Percentiles rank a stretch among this genome's conserved stretches.
Evolutionary conservation across 2,888 invertebrate genomes (phyloP).

Genomic region (Hemithea aestivaria): DNA sequence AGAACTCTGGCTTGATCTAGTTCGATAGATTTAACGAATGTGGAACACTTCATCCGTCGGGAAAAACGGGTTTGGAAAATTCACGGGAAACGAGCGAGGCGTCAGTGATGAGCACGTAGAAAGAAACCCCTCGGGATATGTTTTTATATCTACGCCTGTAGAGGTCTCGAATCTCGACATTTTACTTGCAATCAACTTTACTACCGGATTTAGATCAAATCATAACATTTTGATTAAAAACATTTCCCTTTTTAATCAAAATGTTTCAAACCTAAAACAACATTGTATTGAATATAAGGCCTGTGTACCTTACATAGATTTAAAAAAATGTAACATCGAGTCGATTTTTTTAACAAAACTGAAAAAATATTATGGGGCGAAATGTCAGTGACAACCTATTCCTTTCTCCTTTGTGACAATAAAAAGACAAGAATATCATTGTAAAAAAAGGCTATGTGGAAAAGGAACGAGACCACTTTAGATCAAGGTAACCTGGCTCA

Average conservation of each 20-base stretch:
- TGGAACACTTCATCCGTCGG: neutral
- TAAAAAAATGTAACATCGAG: too few relatives aligned
- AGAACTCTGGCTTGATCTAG: neutral
- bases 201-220: constrained; percentile 1
- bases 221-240: neutral
- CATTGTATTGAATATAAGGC: too few relatives aligned
- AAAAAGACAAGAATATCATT: too few relatives aligned
- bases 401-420: too few relatives aligned
- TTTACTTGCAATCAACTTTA: constrained; percentile 2
- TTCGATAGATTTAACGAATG: neutral
- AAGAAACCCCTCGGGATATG: constrained; percentile 3
- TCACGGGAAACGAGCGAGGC: constrained; percentile 1
- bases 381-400: too few relatives aligned
- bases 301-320: too few relatives aligned
- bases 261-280: too few relatives aligned
- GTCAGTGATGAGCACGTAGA: constrained; percentile 1
- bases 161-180: neutral
- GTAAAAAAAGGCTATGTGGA: too few relatives aligned
- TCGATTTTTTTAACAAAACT: too few relatives aligned
- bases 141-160: neutral
- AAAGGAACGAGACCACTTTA: too few relatives aligned
- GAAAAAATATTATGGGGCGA: too few relatives aligned
- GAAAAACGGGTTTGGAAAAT: neutral
- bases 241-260: neutral
- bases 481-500: too few relatives aligned